phyloP scores from a whole-genome alignment of 1,140 invertebrate genomes.

The Drosophila pseudoananassae region DNA sequence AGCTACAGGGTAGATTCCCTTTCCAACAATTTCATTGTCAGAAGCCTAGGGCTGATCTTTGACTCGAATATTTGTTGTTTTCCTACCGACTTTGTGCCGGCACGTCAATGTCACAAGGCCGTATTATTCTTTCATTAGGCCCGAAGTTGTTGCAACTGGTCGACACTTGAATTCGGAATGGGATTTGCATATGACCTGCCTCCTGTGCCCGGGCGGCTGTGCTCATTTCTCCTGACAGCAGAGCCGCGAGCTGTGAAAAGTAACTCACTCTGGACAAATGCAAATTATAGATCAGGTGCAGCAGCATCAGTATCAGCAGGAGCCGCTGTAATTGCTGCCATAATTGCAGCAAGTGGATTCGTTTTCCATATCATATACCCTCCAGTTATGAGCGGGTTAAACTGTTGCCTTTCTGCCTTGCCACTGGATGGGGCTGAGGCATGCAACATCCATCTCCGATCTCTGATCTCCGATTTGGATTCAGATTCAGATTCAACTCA shows the following conservation, averaged over 20 bases:
- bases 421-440: conserved; percentile 48
- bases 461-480: conserved; percentile 3
- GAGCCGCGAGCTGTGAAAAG: conserved; percentile 79
- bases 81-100: conserved; percentile 34
- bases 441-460: conserved; percentile 35
- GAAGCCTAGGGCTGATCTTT: conserved; percentile 40
- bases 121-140: conserved; percentile 80
- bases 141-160: conserved; percentile 51
- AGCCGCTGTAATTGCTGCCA: conserved; percentile 73
- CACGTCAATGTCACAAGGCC: conserved; percentile 63
- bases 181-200: conserved; percentile 33
- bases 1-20: neutral
- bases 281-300: conserved; percentile 78
- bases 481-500: conserved; percentile 41
- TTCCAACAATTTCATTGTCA: conserved; percentile 28
- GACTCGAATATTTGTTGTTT: conserved; percentile 34
- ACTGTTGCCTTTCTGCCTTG: conserved; percentile 54
- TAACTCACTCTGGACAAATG: conserved; percentile 69
- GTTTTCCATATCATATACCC: conserved; percentile 70
- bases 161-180: conserved; percentile 33
- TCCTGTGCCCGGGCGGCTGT: conserved; percentile 16
- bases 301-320: conserved; percentile 37
- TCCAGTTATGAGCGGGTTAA: conserved; percentile 80
- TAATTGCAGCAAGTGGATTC: conserved; percentile 79
- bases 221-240: conserved; percentile 57